phyloP scores from a whole-genome alignment of 2,888 invertebrate species.

The Xylocampa areola region DNA sequence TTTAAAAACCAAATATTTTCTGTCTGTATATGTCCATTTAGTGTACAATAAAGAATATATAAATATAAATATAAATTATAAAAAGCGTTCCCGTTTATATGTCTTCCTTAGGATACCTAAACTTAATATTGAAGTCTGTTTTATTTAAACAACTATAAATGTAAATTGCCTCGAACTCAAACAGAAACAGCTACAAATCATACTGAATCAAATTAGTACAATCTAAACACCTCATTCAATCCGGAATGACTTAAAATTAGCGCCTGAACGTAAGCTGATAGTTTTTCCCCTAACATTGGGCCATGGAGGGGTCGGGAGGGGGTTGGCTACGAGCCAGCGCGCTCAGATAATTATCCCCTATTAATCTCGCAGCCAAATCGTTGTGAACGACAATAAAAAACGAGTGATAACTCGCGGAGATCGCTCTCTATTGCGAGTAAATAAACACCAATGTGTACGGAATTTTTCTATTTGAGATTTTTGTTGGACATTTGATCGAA shows the following conservation, averaged over 20 bases:
- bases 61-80: too few species aligned
- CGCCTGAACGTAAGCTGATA: constrained; percentile 42
- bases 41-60: too few species aligned
- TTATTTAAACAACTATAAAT: not conserved
- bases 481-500: not conserved
- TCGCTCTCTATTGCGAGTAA: constrained; percentile 47
- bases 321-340: constrained; percentile 71
- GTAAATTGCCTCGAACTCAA: not conserved
- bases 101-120: not conserved
- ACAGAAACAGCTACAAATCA: not conserved
- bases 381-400: constrained; percentile 68
- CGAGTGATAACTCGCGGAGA: constrained; percentile 63
- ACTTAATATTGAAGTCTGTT: not conserved
- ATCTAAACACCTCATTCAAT: constrained; percentile 33
- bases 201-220: constrained; percentile 11
- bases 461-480: constrained; percentile 6
- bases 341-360: constrained; percentile 78
- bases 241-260: constrained; percentile 49
- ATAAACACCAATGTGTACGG: constrained; percentile 40
- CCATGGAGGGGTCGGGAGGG: constrained; percentile 14
- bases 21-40: too few species aligned
- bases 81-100: too few species aligned
- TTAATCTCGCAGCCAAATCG: constrained; percentile 78
- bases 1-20: too few species aligned
- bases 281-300: constrained; percentile 47